Percentiles rank a stretch among this genome's conserved stretches.
Evolutionary conservation across 2,797 vertebrate species (phyloP).

Genomic region (Amazona ochrocephala): DNA sequence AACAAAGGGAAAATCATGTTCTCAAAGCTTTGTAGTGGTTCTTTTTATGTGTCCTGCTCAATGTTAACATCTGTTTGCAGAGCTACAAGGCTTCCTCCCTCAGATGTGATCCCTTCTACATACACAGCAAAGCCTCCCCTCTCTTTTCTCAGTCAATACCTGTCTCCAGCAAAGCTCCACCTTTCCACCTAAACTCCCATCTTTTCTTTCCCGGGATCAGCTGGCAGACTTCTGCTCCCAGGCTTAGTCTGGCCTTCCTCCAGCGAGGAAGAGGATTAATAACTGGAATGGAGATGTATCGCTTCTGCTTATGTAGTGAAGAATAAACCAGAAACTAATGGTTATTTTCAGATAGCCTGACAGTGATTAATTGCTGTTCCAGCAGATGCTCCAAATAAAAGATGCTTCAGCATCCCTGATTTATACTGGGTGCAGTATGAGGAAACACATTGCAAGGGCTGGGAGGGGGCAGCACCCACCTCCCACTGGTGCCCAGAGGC

Average conservation of each 20-base stretch:
- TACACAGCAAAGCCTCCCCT: not conserved
- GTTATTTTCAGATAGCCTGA: slow-evolving; percentile 16
- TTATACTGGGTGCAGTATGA: not conserved
- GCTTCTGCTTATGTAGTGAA: slow-evolving; percentile 1
- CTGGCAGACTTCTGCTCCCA: not conserved
- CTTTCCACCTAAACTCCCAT: not conserved
- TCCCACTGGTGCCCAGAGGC: not conserved
- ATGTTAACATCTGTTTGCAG: not conserved
- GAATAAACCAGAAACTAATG: slow-evolving; percentile 24
- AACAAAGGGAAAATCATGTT: not conserved
- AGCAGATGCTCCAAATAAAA: slow-evolving; percentile 48
- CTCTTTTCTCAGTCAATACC: not conserved
- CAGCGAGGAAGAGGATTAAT: not conserved
- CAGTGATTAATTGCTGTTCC: slow-evolving; percentile 55
- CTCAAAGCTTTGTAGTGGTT: not conserved
- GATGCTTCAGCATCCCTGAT: slow-evolving; percentile 7
- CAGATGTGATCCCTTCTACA: fast-evolving
- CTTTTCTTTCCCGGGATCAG: not conserved
- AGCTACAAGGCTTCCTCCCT: not conserved
- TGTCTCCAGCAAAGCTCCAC: not conserved
- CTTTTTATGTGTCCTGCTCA: not conserved
- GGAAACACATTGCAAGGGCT: not conserved
- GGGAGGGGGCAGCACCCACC: not conserved
- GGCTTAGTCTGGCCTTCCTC: not conserved
- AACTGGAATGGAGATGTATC: slow-evolving; percentile 20